A percentile compares a stretch with the other conserved stretches of the same genome.
Evolutionary conservation across 1,140 invertebrate genomes (phyloP).

Genomic region (Nasonia vitripennis): DNA sequence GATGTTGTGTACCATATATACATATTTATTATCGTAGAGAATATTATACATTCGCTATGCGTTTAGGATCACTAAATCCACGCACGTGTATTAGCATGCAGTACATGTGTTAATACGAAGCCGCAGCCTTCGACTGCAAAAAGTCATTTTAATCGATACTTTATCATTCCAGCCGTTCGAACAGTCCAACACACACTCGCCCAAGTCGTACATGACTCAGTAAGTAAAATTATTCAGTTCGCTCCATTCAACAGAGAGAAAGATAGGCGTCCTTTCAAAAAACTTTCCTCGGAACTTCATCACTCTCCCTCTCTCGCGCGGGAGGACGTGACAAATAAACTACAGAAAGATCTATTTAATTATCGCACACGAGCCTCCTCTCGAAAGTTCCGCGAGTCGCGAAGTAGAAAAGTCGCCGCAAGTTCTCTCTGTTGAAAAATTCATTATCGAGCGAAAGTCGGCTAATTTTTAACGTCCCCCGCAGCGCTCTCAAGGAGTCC

Average conservation of each 20-base stretch:
- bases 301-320: no score
- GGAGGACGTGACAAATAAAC: neutral
- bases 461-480: constrained; percentile 51
- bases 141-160: constrained; percentile 4
- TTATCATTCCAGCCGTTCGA: constrained; percentile 70
- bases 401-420: neutral
- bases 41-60: constrained; percentile 6
- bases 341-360: neutral
- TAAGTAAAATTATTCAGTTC: constrained; percentile 70
- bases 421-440: neutral
- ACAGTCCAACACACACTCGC: constrained; percentile 65
- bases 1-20: neutral
- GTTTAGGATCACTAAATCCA: constrained; percentile 14
- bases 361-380: neutral
- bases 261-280: neutral
- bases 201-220: constrained; percentile 84
- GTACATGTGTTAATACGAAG: constrained; percentile 12
- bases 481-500: constrained; percentile 88
- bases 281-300: neutral
- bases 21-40: constrained; percentile 32
- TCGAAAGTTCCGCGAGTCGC: neutral
- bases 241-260: neutral
- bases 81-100: constrained; percentile 45
- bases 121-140: no score
- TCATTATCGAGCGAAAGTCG: neutral